These are phyloP conservation scores for Elaeidobius kamerunicus DNA, from an alignment of 2,888 invertebrate species.

Conservation along the genomic window DNA sequence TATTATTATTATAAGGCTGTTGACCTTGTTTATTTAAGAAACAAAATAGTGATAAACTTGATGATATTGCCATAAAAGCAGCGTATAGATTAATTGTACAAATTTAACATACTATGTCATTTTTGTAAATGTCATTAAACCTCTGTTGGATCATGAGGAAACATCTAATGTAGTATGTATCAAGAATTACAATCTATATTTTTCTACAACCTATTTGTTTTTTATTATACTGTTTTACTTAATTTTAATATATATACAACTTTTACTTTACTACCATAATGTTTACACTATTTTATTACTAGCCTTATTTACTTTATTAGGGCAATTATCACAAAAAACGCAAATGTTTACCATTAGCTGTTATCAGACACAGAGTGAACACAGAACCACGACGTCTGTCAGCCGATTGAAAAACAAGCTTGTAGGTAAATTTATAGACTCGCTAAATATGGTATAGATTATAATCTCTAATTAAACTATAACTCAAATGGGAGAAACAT, in stretches of 20 bases:
- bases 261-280: neutral
- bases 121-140: too few species aligned
- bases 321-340: slow-evolving; percentile 19
- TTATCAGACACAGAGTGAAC: slow-evolving; percentile 17
- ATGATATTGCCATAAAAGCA: too few species aligned
- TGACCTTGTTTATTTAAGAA: too few species aligned
- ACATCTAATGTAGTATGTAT: too few species aligned
- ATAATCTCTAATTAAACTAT: slow-evolving; percentile 27
- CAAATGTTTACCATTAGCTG: slow-evolving; percentile 10
- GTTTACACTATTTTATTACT: slow-evolving; percentile 3
- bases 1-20: too few species aligned
- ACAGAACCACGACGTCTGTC: slow-evolving; percentile 16
- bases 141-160: too few species aligned
- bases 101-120: too few species aligned
- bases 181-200: too few species aligned
- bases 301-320: slow-evolving; percentile 5
- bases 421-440: slow-evolving; percentile 23
- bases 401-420: slow-evolving; percentile 20
- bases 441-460: slow-evolving; percentile 26
- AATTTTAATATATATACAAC: neutral
- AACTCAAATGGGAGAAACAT: slow-evolving; percentile 28
- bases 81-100: too few species aligned
- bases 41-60: too few species aligned
- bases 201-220: too few species aligned
- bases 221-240: too few species aligned